A percentile compares a stretch with the other conserved stretches of the same genome.
Evolutionary conservation across 2,797 vertebrate species (phyloP).

Genomic region (Antennarius maculatus): DNA sequence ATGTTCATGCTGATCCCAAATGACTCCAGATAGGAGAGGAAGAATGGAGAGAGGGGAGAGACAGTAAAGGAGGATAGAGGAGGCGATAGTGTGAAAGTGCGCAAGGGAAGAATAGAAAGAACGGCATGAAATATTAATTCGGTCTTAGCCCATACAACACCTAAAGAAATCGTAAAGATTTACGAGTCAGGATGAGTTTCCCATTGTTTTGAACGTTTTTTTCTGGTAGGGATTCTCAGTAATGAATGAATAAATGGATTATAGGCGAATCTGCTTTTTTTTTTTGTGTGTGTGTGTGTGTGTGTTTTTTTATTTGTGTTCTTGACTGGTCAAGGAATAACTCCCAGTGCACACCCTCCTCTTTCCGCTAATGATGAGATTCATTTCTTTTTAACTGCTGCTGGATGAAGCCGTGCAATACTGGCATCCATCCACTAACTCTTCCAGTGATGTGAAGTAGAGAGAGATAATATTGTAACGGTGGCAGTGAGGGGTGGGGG

Average conservation of each 20-base stretch:
- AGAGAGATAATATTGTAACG: slow-evolving; percentile 38
- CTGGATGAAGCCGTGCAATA: slow-evolving; percentile 57
- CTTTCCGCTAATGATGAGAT: slow-evolving; percentile 65
- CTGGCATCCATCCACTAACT: slow-evolving; percentile 57
- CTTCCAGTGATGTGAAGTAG: slow-evolving; percentile 33
- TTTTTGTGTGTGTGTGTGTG: neutral
- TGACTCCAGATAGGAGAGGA: slow-evolving; percentile 64
- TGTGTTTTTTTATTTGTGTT: neutral
- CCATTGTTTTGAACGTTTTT: slow-evolving; percentile 16
- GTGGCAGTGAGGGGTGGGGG: too few relatives aligned
- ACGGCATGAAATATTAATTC: slow-evolving; percentile 72
- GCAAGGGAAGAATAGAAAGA: slow-evolving; percentile 31
- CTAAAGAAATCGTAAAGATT: slow-evolving; percentile 2
- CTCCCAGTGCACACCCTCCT: slow-evolving; percentile 47
- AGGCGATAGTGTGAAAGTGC: slow-evolving; percentile 30
- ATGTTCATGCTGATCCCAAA: slow-evolving; percentile 74
- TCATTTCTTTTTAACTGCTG: slow-evolving; percentile 62
- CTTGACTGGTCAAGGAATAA: slow-evolving; percentile 24
- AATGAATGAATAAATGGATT: slow-evolving; percentile 15
- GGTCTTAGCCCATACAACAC: slow-evolving; percentile 1
- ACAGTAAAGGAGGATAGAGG: slow-evolving; percentile 21
- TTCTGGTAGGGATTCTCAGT: slow-evolving; percentile 12
- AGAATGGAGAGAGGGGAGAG: slow-evolving; percentile 43
- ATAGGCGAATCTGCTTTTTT: neutral
- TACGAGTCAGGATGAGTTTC: slow-evolving; percentile 31